Percentiles rank a stretch among this genome's conserved stretches.
phyloP scores from a whole-genome alignment of 1,140 invertebrate genomes.

The Octopus sinensis region DNA sequence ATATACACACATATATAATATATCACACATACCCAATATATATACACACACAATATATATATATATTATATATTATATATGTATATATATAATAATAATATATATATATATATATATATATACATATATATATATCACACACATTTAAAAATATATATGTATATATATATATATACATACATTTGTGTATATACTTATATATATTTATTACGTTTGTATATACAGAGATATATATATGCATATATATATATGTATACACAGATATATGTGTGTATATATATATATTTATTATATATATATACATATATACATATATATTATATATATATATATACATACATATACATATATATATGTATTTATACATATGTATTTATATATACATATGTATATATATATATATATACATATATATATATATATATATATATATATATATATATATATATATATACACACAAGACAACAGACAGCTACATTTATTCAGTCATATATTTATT shows the following conservation, averaged over 20 bases:
- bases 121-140: no score
- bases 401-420: slow-evolving; percentile 2
- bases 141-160: background rate
- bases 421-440: background rate
- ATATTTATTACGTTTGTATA: no score
- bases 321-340: background rate
- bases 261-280: background rate
- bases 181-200: background rate
- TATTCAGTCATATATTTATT: no score
- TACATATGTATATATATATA: background rate
- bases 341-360: background rate
- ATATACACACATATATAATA: no score
- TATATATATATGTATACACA: background rate
- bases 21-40: no score
- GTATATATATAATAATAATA: no score
- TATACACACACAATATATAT: no score
- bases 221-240: background rate
- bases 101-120: no score
- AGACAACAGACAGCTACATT: background rate
- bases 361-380: background rate
- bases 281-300: background rate
- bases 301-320: background rate
- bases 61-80: no score
- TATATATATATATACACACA: background rate
- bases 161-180: background rate